Evolutionary conservation across 2,113 vertebrate species (phyloP).

Genomic region (Eulacestoma nigropectus): DNA sequence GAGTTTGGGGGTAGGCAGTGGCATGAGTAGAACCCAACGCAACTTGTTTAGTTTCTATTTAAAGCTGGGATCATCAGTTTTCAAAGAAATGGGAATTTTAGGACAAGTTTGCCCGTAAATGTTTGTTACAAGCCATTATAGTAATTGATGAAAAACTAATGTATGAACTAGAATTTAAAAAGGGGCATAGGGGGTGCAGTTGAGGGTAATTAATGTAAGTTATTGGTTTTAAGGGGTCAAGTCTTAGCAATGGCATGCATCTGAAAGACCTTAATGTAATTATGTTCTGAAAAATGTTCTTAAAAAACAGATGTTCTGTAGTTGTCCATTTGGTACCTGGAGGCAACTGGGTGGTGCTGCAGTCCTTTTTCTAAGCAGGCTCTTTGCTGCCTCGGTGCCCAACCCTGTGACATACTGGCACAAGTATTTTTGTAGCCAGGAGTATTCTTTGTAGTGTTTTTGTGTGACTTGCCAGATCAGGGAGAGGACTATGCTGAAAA

Average conservation of each 20-base stretch:
- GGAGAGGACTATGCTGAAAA: neutral
- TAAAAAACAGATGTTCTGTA: neutral
- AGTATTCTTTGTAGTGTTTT: neutral
- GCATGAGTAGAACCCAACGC: neutral
- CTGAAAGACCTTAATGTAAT: neutral
- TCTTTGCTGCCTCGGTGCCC: neutral
- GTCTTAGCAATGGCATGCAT: neutral
- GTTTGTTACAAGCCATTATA: neutral
- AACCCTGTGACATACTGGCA: neutral
- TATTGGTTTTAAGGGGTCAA: neutral
- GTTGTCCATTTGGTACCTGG: neutral
- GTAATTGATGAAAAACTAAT: neutral
- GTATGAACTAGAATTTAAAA: neutral
- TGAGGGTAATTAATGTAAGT: neutral
- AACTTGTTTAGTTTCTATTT: neutral
- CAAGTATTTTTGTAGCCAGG: neutral
- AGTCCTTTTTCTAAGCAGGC: neutral
- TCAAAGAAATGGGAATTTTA: neutral
- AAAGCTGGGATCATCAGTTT: neutral
- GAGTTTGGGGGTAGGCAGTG: neutral
- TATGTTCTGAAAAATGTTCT: neutral
- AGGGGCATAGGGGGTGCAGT: neutral
- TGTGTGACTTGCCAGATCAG: neutral
- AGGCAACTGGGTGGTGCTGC: fast-evolving
- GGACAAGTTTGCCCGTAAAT: neutral